Conservation (phyloP, 2,888 invertebrate genomes). For the Zonitis immaculata region DNA sequence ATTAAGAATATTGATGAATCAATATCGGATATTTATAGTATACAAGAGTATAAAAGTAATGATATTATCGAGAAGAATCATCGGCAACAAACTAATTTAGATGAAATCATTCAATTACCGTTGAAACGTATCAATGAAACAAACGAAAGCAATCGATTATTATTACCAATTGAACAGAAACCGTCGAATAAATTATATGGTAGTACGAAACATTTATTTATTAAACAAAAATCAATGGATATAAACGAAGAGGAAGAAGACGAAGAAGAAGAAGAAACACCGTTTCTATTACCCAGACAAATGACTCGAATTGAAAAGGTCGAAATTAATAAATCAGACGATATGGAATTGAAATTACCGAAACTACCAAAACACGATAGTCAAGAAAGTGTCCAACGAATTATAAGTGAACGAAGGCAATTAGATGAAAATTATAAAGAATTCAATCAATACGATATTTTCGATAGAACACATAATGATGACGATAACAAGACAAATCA, state of each 20-base stretch:
- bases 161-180: conserved; percentile 39
- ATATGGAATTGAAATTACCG: conserved; percentile 29
- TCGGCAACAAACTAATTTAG: conserved; percentile 33
- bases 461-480: conserved; percentile 36
- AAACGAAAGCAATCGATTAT: conserved; percentile 30
- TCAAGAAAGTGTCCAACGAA: conserved; percentile 56
- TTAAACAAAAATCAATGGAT: conserved; percentile 54
- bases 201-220: conserved; percentile 56
- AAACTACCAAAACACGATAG: conserved; percentile 43
- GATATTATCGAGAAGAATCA: conserved; percentile 44
- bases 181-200: conserved; percentile 45
- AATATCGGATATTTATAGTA: conserved; percentile 44
- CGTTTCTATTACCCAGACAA: conserved; percentile 41
- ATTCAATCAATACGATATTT: conserved; percentile 43
- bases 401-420: conserved; percentile 58
- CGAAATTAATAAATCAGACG: conserved; percentile 9
- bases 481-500: conserved; percentile 6
- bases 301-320: conserved; percentile 1
- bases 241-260: conserved; percentile 51
- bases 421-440: conserved; percentile 50
- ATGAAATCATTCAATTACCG: conserved; percentile 37
- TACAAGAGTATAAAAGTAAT: conserved; percentile 33
- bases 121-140: conserved; percentile 37
- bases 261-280: conserved; percentile 49
- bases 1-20: conserved; percentile 46